Percentiles rank a stretch among this genome's conserved stretches.
Evolutionary conservation across 2,797 vertebrate genomes (phyloP).

Genomic region (Enteromius paludinosus): DNA sequence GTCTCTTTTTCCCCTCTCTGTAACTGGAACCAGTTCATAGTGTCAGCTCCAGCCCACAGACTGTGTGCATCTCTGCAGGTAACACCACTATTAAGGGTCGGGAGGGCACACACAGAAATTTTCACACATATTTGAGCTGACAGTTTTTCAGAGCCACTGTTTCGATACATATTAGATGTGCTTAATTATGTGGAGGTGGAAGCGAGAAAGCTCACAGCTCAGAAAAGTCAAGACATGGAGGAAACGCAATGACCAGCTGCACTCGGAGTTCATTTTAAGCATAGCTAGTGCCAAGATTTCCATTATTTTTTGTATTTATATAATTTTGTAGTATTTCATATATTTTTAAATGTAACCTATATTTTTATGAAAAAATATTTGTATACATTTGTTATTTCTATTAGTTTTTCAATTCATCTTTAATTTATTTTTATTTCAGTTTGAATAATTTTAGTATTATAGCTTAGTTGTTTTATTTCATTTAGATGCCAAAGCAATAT

Average conservation of each 20-base stretch:
- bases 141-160: slow-evolving; percentile 29
- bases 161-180: slow-evolving; percentile 40
- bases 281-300: not conserved
- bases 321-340: not conserved
- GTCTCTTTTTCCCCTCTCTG: slow-evolving; percentile 35
- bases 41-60: slow-evolving; percentile 47
- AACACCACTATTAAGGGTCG: slow-evolving; percentile 39
- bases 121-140: slow-evolving; percentile 31
- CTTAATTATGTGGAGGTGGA: slow-evolving; percentile 52
- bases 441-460: not conserved
- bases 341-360: not conserved
- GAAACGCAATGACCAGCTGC: not conserved
- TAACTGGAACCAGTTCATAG: slow-evolving; percentile 26
- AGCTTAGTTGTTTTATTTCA: too few species aligned
- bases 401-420: not conserved
- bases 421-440: not conserved
- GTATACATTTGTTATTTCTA: not conserved
- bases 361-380: not conserved
- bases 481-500: not conserved
- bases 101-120: slow-evolving; percentile 3
- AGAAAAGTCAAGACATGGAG: not conserved
- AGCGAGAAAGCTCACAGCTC: slow-evolving; percentile 21
- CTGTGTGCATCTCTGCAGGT: slow-evolving; percentile 30
- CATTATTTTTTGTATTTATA: not conserved
- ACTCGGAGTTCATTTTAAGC: not conserved